Base-by-base conservation (phyloP, 2,888 invertebrate species). In the Brachylomia viminalis region DNA sequence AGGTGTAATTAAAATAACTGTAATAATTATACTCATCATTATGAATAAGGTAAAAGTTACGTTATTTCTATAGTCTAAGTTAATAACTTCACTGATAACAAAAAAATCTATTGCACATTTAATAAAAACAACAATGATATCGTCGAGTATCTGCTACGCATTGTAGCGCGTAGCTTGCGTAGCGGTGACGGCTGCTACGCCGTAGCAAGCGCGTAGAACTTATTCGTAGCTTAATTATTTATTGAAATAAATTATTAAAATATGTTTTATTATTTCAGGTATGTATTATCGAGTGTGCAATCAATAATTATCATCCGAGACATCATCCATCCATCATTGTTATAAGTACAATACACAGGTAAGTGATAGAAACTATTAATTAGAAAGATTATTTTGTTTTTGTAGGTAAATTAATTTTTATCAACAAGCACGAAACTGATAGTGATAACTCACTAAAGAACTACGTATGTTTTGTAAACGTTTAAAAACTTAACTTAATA, bases 221-320 rank as follows among this genome's bases (percentile, higher is more conserved):
- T 42, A 7, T 23, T 42, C 2, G n/a, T 52, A 75, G n/a, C 61
- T 23, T 11, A 7, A 61, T 42, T 20, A 59, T 59, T 23, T 58
- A 1, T 74, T 30, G 27, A n/a, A 38, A 20, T 56, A 33, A 52
- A 76, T 59, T 2, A 54, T n/a, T 61, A 20, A 64, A 59, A 13
- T 27, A 20, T 11, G 0, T 38, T 78, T 68, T 79, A 20, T 85
- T 68, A 1, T 87, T 87, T 5, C 87, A 87, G 87, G 87, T 87
- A 87, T 72, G 89, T 87, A 88, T 87, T 54, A 54, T 33, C 11
- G 59, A 75, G 56, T 62, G 54, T 66, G 54, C 11, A 49, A 47
- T 82, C 61, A 66, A 78, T 86, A 79, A 33, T 77, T 73, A 77
- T 79, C 77, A 86, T 66, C 54, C 52, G 61, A 75, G 58, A 52